Base-by-base conservation (phyloP, 2,797 vertebrate genomes). In the Bryconaethiops microstoma region DNA sequence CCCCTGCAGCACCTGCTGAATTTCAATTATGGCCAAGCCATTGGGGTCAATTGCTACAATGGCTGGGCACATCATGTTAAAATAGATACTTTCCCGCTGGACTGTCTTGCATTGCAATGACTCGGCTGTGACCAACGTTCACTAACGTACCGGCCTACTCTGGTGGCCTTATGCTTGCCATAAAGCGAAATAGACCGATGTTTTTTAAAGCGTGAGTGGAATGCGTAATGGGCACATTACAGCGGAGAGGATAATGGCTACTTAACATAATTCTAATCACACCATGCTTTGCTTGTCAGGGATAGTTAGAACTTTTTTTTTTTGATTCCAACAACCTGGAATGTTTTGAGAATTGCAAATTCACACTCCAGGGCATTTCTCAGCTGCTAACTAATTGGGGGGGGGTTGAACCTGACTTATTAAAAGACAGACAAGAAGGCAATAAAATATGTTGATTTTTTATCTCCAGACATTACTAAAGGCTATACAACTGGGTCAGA, bases 1-100 rank as follows among this genome's bases (percentile, higher is more conserved):
- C 64, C 82, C 82, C 80, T 60, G 74, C 79, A 64, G 83, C 83
- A 90, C 88, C 88, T 90, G 89, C 90, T 90, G 88, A 77, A 84
- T 88, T 85, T 86, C 80, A 73, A 81, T 86, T 85, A 84, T 77
- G 25, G 45, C 68, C 65, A 80, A 86, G 82, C 83, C n/a, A 78
- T 78, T 23, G 42, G 74, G 88, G 89, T 91, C 89, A 88, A 84
- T 74, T 82, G 83, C 57, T 83, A 81, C 82, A 55, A 45, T 77
- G 78, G 79, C 79, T 81, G 63, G n/a, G 19, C 83, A 85, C 85
- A 81, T 79, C 54, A 63, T 79, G 86, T 40, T 83, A 86, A 86
- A 87, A 84, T 84, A 86, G 80, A 81, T 69, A 70, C 81, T 82
- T 83, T 83, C 79, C 80, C 21, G 62, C 76, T 67, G 69, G 50